A percentile compares a stretch with the other conserved stretches of the same genome.
These are phyloP conservation scores for Cephalopterus ornatus DNA, from an alignment of 2,113 vertebrate species.

Conservation along the genomic window DNA sequence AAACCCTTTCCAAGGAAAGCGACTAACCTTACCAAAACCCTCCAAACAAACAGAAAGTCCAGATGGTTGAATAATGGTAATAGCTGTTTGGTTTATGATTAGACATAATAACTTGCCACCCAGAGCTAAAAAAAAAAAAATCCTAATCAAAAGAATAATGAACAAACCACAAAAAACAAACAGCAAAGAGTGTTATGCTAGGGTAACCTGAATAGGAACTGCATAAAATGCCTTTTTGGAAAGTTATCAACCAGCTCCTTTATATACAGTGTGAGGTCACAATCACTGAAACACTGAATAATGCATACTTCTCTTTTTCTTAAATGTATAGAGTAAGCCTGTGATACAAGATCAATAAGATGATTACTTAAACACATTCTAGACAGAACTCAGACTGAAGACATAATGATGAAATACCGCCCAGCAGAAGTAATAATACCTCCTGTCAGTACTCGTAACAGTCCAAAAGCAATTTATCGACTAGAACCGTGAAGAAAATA, in stretches of 20 bases:
- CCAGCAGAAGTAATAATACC: background rate
- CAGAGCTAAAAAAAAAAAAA: background rate
- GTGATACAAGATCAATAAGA: background rate
- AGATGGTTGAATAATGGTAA: background rate
- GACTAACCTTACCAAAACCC: background rate
- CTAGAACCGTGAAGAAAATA: background rate
- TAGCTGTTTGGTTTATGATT: background rate
- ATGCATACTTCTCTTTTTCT: background rate
- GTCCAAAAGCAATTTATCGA: background rate
- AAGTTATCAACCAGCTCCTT: background rate
- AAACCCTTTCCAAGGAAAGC: background rate
- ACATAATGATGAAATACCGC: conserved; percentile 7
- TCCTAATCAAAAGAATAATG: background rate
- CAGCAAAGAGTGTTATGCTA: background rate
- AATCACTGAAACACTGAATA: background rate
- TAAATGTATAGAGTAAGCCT: background rate
- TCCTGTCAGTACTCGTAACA: background rate
- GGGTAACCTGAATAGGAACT: background rate
- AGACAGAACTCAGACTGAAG: background rate
- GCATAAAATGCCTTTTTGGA: background rate
- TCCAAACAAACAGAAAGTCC: background rate
- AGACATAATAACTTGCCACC: background rate
- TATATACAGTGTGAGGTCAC: background rate
- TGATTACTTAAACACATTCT: background rate
- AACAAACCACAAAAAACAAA: background rate